These are phyloP conservation scores for Epinotia nisella DNA, from an alignment of 2,888 invertebrate genomes.

Conservation along the genomic window DNA sequence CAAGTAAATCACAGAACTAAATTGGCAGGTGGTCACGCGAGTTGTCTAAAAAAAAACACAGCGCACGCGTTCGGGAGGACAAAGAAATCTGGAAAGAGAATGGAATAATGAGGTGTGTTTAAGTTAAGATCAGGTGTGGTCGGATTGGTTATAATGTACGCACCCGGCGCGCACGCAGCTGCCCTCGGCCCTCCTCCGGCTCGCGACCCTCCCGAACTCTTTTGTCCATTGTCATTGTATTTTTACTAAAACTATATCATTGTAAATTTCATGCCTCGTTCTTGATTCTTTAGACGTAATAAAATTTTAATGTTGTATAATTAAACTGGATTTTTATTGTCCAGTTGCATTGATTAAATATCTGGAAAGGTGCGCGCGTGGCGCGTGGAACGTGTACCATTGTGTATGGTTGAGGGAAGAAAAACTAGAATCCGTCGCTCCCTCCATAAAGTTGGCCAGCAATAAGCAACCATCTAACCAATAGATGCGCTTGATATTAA, in stretches of 20 bases:
- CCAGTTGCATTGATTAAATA: constrained; percentile 22
- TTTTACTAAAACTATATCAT: constrained; percentile 35
- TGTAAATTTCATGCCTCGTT: constrained; percentile 44
- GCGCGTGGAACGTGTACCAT: not conserved
- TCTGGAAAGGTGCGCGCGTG: constrained; percentile 11
- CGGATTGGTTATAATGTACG: constrained; percentile 80
- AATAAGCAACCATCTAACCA: too few relatives aligned
- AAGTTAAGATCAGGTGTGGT: constrained; percentile 78
- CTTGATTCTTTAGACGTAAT: constrained; percentile 32
- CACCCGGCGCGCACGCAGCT: constrained; percentile 80
- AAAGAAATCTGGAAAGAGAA: constrained; percentile 64
- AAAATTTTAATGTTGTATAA: constrained; percentile 33
- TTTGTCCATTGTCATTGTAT: constrained; percentile 44
- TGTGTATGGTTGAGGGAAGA: not conserved
- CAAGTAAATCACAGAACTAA: constrained; percentile 39
- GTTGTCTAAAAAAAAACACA: constrained; percentile 49
- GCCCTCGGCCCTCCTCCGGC: constrained; percentile 61
- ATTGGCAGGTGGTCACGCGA: constrained; percentile 37
- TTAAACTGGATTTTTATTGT: constrained; percentile 38
- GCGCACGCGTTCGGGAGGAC: constrained; percentile 48
- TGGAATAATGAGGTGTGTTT: constrained; percentile 74
- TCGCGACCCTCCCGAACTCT: constrained; percentile 46
- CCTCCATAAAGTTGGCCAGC: too few relatives aligned
- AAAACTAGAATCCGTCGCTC: not conserved
- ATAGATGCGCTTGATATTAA: too few relatives aligned